phyloP scores from a whole-genome alignment of 2,113 vertebrate genomes.

The Aptenodytes patagonicus region DNA sequence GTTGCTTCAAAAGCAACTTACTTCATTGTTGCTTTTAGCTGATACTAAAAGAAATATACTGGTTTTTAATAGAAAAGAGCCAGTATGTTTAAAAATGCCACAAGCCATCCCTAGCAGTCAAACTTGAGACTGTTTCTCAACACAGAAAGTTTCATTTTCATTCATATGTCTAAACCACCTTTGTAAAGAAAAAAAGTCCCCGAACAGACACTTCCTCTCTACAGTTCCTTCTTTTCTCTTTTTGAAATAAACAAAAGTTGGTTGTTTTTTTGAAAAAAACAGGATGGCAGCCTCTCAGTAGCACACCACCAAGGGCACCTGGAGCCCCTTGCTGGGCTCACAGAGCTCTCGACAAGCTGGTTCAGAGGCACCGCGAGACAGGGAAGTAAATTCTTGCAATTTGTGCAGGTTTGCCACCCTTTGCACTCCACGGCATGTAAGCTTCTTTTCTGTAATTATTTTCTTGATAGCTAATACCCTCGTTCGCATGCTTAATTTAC shows the following conservation, averaged over 20 bases:
- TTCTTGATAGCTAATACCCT: neutral
- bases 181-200: neutral
- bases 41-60: neutral
- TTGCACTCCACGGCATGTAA: rapidly evolving
- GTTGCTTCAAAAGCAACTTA: neutral
- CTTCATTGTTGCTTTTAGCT: neutral
- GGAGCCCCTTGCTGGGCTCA: neutral
- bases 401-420: neutral
- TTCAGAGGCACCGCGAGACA: rapidly evolving
- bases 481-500: neutral
- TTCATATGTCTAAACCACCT: neutral
- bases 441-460: neutral
- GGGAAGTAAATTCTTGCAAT: neutral
- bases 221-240: constrained; percentile 40
- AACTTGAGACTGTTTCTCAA: neutral
- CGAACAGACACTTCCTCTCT: constrained; percentile 17
- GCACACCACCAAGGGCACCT: neutral
- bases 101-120: neutral
- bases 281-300: neutral
- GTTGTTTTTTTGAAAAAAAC: neutral
- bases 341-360: neutral
- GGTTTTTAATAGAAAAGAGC: neutral
- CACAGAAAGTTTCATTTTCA: constrained; percentile 27
- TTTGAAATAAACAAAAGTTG: neutral
- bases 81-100: neutral